These are phyloP conservation scores for Canis aureus DNA, from an alignment of 2,113 vertebrate species.

Conservation along the genomic window DNA sequence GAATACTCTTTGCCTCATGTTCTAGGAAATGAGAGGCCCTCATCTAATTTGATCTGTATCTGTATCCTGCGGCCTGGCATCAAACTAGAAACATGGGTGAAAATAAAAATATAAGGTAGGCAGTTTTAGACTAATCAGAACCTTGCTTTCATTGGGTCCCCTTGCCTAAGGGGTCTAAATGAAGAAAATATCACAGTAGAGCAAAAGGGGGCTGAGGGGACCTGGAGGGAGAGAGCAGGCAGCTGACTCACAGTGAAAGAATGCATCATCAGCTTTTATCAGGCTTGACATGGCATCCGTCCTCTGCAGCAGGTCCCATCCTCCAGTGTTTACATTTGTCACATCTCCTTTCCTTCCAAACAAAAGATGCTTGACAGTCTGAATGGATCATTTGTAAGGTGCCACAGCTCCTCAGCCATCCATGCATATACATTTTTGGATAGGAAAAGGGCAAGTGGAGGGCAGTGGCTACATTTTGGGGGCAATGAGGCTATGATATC, in stretches of 20 bases:
- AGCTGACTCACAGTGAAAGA: conserved; percentile 74
- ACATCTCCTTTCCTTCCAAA: conserved; percentile 79
- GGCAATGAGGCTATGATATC: conserved; percentile 31
- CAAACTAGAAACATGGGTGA: conserved; percentile 46
- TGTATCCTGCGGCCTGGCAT: conserved; percentile 53
- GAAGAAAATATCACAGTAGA: conserved; percentile 65
- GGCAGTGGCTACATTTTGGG: not conserved
- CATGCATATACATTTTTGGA: not conserved
- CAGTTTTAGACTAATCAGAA: conserved; percentile 66
- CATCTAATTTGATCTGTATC: conserved; percentile 18
- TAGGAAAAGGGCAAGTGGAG: not conserved
- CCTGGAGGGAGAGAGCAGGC: conserved; percentile 54
- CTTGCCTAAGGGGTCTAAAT: conserved; percentile 52
- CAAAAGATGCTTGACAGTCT: conserved; percentile 66
- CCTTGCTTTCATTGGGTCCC: not conserved
- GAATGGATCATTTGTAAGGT: conserved; percentile 62
- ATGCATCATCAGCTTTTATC: conserved; percentile 79
- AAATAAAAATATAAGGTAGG: conserved; percentile 30
- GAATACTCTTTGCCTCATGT: conserved; percentile 44
- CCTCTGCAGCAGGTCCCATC: conserved; percentile 75
- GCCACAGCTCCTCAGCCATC: conserved; percentile 56
- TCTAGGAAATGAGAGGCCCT: conserved; percentile 53
- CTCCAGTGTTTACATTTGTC: conserved; percentile 70
- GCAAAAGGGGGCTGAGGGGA: not conserved
- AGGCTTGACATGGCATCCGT: conserved; percentile 69